Evolutionary conservation across 1,140 invertebrate species (phyloP), one percentile per base, ranked within the genome.

Genomic region (Calliopsis andreniformis): DNA sequence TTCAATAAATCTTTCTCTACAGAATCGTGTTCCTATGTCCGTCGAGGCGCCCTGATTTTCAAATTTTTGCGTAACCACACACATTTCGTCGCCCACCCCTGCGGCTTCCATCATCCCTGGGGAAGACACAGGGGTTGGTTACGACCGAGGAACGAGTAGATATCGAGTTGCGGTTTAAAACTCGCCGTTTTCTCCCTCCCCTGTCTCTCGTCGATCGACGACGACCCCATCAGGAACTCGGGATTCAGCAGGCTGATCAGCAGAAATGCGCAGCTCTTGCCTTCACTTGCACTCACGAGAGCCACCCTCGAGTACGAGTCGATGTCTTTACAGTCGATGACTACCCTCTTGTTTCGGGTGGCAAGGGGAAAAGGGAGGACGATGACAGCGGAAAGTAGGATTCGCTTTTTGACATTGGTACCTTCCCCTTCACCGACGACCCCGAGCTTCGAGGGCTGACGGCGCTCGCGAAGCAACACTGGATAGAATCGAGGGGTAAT

Each of bases 81-180:
- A 79, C 67, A 42, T 66, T 49, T 76, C 72, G 42, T 55, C 59
- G 68, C 61, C 76, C 66, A 85, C 77, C 88, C 87, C 85, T 75
- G 75, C 66, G 73, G 85, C 87, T 86, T 80, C 79, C 79, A 77
- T 30, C 78, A 78, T 88, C 86, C 89, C 88, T 20, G 56, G 66
- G 83, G 86, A 84, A 87, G 51, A 69, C 43, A 77, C 81, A 70
- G 73, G 80, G 82, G 75, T 76, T 83, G 87, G 84, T 88, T 87
- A 84, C 79, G 79, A 78, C 72, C 66, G 78, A 80, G 83, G 81
- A 91, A 87, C 82, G 86, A 87, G 87, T 85, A 84, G 87, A 91
- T 90, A 92, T 90, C 86, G 89, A 81, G 79, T 86, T 91, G 90
- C 87, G 90, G 88, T 92, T 92, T 92, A 92, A 92, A 91, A 88